phyloP scores from a whole-genome alignment of 1,140 invertebrate genomes.

The Druon quercuslanigerum region DNA sequence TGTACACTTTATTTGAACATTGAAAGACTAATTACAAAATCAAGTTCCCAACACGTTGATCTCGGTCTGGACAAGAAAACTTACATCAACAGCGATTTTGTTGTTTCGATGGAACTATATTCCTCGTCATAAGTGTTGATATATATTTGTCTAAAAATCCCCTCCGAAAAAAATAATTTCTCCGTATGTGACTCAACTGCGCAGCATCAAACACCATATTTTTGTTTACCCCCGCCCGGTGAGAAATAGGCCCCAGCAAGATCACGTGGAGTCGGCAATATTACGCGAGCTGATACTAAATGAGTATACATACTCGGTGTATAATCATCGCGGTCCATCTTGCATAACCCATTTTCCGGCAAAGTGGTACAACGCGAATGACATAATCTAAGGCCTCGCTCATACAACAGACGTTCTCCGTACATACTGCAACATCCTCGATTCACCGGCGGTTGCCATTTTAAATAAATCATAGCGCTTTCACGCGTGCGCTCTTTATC shows the following conservation, averaged over 20 bases:
- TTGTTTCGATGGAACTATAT: too few species aligned
- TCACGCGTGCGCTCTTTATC: conserved; percentile 36
- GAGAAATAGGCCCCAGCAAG: neutral
- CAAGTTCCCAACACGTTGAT: too few species aligned
- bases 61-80: too few species aligned
- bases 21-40: too few species aligned
- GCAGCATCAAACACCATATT: too few species aligned
- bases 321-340: conserved; percentile 63
- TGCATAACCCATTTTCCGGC: conserved; percentile 68
- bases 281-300: neutral
- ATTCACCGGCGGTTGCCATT: conserved; percentile 43
- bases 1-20: too few species aligned
- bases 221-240: neutral
- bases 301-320: neutral
- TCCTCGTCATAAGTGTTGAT: too few species aligned
- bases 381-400: conserved; percentile 54
- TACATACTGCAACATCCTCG: conserved; percentile 42
- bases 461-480: conserved; percentile 42
- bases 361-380: conserved; percentile 62
- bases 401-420: conserved; percentile 8
- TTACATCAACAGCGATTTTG: too few species aligned
- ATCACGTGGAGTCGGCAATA: neutral
- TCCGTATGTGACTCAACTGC: too few species aligned
- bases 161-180: too few species aligned
- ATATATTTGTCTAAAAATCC: too few species aligned